Evolutionary conservation across 2,888 invertebrate genomes (phyloP), one percentile per base, ranked within the genome.

Genomic region (Machimus rusticus): DNA sequence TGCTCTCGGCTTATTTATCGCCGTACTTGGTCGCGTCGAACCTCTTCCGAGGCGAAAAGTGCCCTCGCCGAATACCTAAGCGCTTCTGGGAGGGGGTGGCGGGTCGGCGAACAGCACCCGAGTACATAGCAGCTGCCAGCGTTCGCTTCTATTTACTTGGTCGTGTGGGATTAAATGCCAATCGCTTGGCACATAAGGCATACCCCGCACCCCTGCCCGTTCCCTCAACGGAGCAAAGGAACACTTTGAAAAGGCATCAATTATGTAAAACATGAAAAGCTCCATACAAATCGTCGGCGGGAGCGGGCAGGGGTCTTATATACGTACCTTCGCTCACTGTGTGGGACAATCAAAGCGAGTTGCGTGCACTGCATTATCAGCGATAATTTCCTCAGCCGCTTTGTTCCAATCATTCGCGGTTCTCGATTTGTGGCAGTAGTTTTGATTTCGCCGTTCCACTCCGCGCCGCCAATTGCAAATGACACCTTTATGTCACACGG

Each of bases 61-160:
- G 5, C 74, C 34, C 14, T 14, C 16, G 9, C 31, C 0, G 28
- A 39, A 16, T 28, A 79, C 19, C 9, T 66, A 66, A 28, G 12
- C 14, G 23, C 6, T 66, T 66, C 4, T 28, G 2, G 66, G 23
- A 9, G 2, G 23, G 3, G 66, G 28, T 9, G 28, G 51, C 23
- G 66, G 66, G 66, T 14, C 12, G 12, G 23, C 23, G 66, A 28
- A 12, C 23, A 2, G 23, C 19, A 28, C 12, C 9, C 23, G 82
- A 16, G 31, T 66, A 84, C 1, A 84, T 84, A 84, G 55, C 82
- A 84, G 82, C 82, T 84, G 82, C 31, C 66, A 66, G 14, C 9
- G 57, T 57, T 66, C 66, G 57, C 39, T 57, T 19, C 16, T 66
- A 66, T 84, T 8, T 84, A 79, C 79, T 12, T 34, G 2, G 76